Percentiles rank a stretch among this genome's conserved stretches.
Conservation (phyloP, 2,888 invertebrate genomes). For the Liodrosophila aerea region DNA sequence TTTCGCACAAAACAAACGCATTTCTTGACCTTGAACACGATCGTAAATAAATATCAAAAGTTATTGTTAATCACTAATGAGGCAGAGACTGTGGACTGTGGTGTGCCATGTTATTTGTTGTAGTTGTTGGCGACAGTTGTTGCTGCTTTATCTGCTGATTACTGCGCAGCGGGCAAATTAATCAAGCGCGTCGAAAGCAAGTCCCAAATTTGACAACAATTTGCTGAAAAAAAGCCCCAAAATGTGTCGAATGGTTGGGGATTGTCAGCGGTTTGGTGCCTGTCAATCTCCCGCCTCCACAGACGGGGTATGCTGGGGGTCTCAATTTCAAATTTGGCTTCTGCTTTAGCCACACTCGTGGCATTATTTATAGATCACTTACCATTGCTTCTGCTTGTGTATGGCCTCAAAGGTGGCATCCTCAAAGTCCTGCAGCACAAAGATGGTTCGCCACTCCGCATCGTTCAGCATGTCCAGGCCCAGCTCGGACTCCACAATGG, state of each 20-base stretch:
- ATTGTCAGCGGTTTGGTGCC: conserved; percentile 40
- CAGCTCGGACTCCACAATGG: conserved; percentile 85
- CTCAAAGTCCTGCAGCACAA: conserved; percentile 88
- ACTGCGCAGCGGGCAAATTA: conserved; percentile 70
- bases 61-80: conserved; percentile 68
- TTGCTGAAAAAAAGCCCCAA: conserved; percentile 50
- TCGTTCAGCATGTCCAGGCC: conserved; percentile 86
- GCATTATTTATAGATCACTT: conserved; percentile 39
- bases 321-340: conserved; percentile 70
- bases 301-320: conserved; percentile 12
- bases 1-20: conserved; percentile 49
- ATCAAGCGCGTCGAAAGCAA: conserved; percentile 67
- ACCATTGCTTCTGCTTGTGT: conserved; percentile 86
- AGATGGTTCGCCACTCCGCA: conserved; percentile 85
- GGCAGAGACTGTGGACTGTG: conserved; percentile 36
- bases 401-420: conserved; percentile 86
- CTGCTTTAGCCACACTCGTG: conserved; percentile 39
- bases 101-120: conserved; percentile 24
- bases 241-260: conserved; percentile 3
- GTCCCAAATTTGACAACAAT: conserved; percentile 72
- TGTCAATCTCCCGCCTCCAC: conserved; percentile 56
- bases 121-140: conserved; percentile 6
- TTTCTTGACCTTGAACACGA: conserved; percentile 59
- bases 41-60: conserved; percentile 61
- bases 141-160: conserved; percentile 32